These are phyloP conservation scores for Felis chaus DNA, from an alignment of 2,113 vertebrate genomes.

Conservation along the genomic window DNA sequence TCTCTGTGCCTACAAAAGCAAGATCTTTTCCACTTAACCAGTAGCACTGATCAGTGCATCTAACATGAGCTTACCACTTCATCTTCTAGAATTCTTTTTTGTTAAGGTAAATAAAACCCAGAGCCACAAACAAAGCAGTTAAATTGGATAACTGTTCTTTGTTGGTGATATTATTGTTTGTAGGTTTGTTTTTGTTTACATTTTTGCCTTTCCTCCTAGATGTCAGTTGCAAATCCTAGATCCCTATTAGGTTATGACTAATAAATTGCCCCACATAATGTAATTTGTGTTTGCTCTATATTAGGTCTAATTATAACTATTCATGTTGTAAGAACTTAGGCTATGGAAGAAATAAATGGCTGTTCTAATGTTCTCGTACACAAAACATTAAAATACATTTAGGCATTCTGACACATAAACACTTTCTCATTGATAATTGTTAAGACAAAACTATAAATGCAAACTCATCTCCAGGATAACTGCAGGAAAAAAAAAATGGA, in stretches of 20 bases:
- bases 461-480: constrained; percentile 18
- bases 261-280: neutral
- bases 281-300: neutral
- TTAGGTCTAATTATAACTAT: neutral
- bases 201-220: neutral
- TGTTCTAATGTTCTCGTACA: neutral
- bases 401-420: neutral
- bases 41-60: neutral
- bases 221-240: neutral
- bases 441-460: neutral
- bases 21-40: neutral
- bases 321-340: neutral
- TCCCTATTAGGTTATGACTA: neutral
- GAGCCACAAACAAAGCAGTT: neutral
- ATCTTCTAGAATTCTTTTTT: neutral
- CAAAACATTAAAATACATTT: neutral
- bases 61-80: neutral
- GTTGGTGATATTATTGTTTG: neutral
- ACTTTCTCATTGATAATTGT: neutral
- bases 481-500: neutral
- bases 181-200: neutral
- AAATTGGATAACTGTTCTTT: neutral
- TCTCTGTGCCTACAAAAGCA: neutral
- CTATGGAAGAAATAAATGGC: neutral
- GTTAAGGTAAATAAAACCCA: neutral